Percentiles rank a stretch among this genome's conserved stretches.
Evolutionary conservation across 2,113 vertebrate genomes (phyloP).

Genomic region (Macaca mulatta): DNA sequence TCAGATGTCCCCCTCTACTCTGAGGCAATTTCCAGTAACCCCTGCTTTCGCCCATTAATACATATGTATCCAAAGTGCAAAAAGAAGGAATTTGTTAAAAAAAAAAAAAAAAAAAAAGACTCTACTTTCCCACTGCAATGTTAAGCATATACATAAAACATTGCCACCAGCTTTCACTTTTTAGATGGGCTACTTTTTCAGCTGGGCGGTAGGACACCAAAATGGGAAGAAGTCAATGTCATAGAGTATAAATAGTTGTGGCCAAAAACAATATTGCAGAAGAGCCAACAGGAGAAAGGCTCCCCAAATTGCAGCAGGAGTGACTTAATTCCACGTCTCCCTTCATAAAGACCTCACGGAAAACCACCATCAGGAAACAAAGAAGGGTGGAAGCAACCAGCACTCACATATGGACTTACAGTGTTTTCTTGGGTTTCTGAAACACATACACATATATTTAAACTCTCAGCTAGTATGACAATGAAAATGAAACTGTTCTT

Average conservation of each 20-base stretch:
- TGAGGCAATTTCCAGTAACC: background rate
- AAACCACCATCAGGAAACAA: background rate
- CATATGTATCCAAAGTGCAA: background rate
- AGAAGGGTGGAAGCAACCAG: background rate
- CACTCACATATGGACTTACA: accelerated
- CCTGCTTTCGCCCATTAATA: background rate
- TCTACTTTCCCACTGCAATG: background rate
- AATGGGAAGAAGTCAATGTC: background rate
- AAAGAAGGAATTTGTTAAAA: background rate
- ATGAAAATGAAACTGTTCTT: background rate
- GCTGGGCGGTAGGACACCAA: conserved; percentile 46
- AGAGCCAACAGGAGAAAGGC: background rate
- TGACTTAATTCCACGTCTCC: background rate
- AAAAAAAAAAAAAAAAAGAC: background rate
- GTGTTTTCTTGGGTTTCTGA: background rate
- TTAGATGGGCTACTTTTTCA: conserved; percentile 44
- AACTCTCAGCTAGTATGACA: background rate
- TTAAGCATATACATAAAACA: conserved; percentile 22
- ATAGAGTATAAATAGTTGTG: background rate
- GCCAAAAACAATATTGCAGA: background rate
- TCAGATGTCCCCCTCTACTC: background rate
- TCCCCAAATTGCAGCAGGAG: conserved; percentile 50
- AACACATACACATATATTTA: background rate
- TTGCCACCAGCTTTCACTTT: conserved; percentile 37
- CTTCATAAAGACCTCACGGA: background rate